These are phyloP conservation scores for Holocentrus rufus DNA, from an alignment of 2,797 vertebrate species.

Conservation along the genomic window DNA sequence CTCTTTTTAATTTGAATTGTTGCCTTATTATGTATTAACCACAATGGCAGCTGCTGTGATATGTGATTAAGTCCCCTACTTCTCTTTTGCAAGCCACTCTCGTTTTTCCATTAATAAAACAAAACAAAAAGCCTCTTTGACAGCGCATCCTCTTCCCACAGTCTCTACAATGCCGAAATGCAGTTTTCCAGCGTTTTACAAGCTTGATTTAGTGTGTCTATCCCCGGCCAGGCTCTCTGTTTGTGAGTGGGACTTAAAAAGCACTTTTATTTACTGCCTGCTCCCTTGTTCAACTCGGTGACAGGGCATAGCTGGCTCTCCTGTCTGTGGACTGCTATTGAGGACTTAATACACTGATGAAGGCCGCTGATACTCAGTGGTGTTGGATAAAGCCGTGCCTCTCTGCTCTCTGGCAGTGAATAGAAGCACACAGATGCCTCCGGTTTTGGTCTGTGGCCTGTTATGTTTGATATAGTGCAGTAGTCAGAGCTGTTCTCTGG, in stretches of 20 bases:
- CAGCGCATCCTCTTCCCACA: slow-evolving; percentile 15
- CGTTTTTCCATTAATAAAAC: slow-evolving; percentile 54
- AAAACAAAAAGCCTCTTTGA: slow-evolving; percentile 25
- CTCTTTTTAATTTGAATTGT: slow-evolving; percentile 36
- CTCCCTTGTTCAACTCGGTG: slow-evolving; percentile 22
- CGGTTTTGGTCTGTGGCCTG: slow-evolving; percentile 15
- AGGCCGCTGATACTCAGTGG: slow-evolving; percentile 56
- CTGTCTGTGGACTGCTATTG: slow-evolving; percentile 35
- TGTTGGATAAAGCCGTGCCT: slow-evolving; percentile 51
- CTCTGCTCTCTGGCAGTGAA: slow-evolving; percentile 23
- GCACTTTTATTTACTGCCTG: slow-evolving; percentile 45
- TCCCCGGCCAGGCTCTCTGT: slow-evolving; percentile 19
- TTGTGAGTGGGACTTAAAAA: slow-evolving; percentile 37
- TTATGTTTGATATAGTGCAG: slow-evolving; percentile 27
- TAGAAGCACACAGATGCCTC: slow-evolving; percentile 17
- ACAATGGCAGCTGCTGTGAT: background rate
- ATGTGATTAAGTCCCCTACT: background rate
- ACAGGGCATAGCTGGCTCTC: slow-evolving; percentile 42
- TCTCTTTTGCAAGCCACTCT: slow-evolving; percentile 12
- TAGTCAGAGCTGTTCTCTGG: too few species aligned
- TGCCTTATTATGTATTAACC: slow-evolving; percentile 32
- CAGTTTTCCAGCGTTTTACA: slow-evolving; percentile 25
- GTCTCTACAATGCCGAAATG: slow-evolving; percentile 18
- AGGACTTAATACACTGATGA: slow-evolving; percentile 52
- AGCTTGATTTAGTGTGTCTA: slow-evolving; percentile 37